phyloP scores from a whole-genome alignment of 2,113 vertebrate genomes.

The Zosterops hypoxanthus region DNA sequence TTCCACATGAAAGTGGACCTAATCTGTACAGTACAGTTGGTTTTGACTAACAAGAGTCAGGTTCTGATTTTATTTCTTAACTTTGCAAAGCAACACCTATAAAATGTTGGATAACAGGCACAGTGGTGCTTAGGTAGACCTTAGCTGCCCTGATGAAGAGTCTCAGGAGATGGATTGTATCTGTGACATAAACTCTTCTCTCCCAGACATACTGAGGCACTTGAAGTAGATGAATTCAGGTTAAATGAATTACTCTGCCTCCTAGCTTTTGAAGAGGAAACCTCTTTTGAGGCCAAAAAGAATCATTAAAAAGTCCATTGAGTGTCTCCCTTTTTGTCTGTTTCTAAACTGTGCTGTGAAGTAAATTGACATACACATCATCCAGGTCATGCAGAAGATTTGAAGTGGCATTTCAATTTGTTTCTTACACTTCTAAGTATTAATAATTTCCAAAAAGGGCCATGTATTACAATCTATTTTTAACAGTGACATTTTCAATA shows the following conservation, averaged over 20 bases:
- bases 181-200: neutral
- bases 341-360: neutral
- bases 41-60: neutral
- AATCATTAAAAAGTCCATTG: neutral
- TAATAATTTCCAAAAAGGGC: neutral
- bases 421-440: neutral
- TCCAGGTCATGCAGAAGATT: neutral
- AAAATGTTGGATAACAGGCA: neutral
- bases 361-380: neutral
- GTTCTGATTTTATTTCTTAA: neutral
- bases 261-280: neutral
- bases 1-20: neutral
- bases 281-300: neutral
- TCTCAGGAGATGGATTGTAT: neutral
- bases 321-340: neutral
- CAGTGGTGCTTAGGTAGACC: neutral
- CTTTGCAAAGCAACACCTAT: neutral
- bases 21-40: neutral
- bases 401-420: neutral
- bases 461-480: neutral
- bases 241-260: neutral
- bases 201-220: neutral
- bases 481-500: neutral
- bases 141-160: neutral
- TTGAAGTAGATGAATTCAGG: neutral